phyloP scores from a whole-genome alignment of 2,888 invertebrate species.

The Clistopyga incitator region DNA sequence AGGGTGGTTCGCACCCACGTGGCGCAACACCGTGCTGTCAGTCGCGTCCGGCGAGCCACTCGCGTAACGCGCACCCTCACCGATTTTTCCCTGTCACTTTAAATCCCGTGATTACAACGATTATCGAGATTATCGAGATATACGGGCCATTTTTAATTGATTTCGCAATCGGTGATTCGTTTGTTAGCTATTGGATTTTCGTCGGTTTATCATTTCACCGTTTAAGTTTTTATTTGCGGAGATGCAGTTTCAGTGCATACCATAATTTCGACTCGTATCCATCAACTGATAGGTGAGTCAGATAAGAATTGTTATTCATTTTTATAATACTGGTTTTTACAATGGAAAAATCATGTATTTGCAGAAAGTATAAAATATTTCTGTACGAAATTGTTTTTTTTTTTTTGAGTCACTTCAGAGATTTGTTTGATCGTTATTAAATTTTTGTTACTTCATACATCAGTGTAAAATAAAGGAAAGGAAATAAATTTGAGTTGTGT shows the following conservation, averaged over 20 bases:
- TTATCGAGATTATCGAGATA: not conserved
- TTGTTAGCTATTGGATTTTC: conserved; percentile 13
- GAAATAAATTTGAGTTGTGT: not conserved
- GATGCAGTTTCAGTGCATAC: conserved; percentile 59
- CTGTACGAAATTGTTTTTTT: not conserved
- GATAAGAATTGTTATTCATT: not conserved
- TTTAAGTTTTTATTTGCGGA: conserved; percentile 42
- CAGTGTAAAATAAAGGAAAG: not conserved
- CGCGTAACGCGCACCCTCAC: conserved; percentile 73
- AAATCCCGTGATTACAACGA: not conserved
- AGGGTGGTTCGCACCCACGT: conserved; percentile 80
- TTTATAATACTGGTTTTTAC: not conserved
- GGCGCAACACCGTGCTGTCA: conserved; percentile 81
- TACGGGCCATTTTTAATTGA: not conserved
- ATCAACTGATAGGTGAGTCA: conserved; percentile 50
- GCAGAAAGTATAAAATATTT: not conserved
- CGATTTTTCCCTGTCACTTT: conserved; percentile 41
- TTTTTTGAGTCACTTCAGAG: not conserved
- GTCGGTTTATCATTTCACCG: conserved; percentile 4
- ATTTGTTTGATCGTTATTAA: not conserved
- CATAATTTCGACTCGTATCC: conserved; percentile 7
- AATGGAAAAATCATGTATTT: not conserved
- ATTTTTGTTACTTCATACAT: not conserved
- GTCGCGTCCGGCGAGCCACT: conserved; percentile 80
- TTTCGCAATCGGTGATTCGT: conserved; percentile 39